These are phyloP conservation scores for Cossypha niveicapilla DNA, from an alignment of 2,797 vertebrate genomes.

Conservation along the genomic window DNA sequence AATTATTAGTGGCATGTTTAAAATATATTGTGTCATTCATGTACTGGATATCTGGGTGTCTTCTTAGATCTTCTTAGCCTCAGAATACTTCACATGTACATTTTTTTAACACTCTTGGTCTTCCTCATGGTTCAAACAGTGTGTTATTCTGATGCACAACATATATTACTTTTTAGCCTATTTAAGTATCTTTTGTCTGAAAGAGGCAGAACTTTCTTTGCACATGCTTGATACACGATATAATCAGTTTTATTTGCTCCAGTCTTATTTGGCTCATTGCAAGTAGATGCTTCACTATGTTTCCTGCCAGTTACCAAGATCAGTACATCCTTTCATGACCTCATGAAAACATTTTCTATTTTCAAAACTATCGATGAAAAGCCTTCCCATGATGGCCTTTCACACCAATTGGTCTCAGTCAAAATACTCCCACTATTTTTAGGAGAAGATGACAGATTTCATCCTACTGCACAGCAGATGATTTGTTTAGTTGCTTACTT, in stretches of 20 bases:
- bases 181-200: not conserved
- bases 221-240: not conserved
- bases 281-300: not conserved
- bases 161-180: not conserved
- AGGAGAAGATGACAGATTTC: not conserved
- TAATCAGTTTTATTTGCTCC: not conserved
- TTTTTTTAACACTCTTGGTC: not conserved
- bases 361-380: not conserved
- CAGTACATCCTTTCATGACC: not conserved
- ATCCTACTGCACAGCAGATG: not conserved
- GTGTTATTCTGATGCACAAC: not conserved
- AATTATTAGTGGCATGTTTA: not conserved
- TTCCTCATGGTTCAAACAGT: not conserved
- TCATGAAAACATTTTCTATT: not conserved
- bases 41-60: rapidly evolving
- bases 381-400: not conserved
- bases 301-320: not conserved
- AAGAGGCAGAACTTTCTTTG: not conserved
- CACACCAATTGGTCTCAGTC: not conserved
- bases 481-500: not conserved
- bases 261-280: not conserved
- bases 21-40: rapidly evolving
- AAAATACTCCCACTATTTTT: slow-evolving; percentile 3
- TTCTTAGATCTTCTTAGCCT: not conserved
- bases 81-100: not conserved